A percentile compares a stretch with the other conserved stretches of the same genome.
Conservation (phyloP, 1,140 invertebrate species). For the Drosophila triauraria region DNA sequence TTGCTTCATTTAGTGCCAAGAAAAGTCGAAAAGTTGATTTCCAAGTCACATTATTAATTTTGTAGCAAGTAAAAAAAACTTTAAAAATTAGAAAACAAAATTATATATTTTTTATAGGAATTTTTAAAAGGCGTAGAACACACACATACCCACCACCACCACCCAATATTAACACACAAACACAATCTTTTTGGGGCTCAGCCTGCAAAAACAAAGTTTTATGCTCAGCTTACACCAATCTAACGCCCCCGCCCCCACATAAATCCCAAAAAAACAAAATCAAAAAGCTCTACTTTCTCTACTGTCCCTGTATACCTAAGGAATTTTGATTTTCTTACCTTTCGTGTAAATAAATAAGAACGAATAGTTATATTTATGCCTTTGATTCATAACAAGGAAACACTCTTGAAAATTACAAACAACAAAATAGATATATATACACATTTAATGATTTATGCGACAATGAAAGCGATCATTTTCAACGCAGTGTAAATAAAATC, state of each 20-base stretch:
- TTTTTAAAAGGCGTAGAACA: constrained; percentile 56
- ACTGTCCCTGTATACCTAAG: constrained; percentile 29
- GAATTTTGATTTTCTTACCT: constrained; percentile 55
- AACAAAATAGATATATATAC: constrained; percentile 37
- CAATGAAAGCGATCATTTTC: constrained; percentile 20
- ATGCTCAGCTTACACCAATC: constrained; percentile 48
- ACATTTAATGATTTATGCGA: constrained; percentile 49
- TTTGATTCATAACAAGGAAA: constrained; percentile 62
- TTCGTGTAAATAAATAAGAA: constrained; percentile 63
- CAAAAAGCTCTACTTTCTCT: constrained; percentile 20
- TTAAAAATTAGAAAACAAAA: constrained; percentile 54
- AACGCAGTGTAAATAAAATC: constrained; percentile 68
- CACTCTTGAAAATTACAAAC: constrained; percentile 45
- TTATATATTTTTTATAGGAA: constrained; percentile 78
- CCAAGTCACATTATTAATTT: constrained; percentile 50
- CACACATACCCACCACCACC: constrained; percentile 28
- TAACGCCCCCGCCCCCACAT: not conserved
- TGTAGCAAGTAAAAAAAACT: constrained; percentile 52
- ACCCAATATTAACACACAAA: constrained; percentile 29
- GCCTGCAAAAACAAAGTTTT: constrained; percentile 55
- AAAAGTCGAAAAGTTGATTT: constrained; percentile 44
- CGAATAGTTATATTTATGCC: constrained; percentile 74
- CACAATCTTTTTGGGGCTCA: constrained; percentile 47
- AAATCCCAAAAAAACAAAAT: constrained; percentile 1
- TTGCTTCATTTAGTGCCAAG: constrained; percentile 65